Conservation (phyloP, 2,797 vertebrate genomes). For the Acanthurus leucopareius region DNA sequence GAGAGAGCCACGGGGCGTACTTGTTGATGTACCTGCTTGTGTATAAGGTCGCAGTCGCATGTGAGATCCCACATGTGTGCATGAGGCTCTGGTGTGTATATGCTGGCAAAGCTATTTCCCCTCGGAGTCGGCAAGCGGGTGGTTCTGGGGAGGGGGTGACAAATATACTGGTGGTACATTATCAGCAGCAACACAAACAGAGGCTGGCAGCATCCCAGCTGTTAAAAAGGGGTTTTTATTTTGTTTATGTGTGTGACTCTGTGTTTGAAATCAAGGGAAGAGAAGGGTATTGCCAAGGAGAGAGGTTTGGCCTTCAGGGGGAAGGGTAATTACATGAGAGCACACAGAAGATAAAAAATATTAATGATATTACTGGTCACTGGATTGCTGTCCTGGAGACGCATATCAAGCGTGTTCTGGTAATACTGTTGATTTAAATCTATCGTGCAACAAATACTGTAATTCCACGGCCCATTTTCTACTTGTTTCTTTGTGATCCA, state of each 20-base stretch:
- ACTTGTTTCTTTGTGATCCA: constrained; percentile 41
- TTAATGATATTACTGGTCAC: constrained; percentile 76
- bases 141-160: constrained; percentile 31
- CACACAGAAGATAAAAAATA: constrained; percentile 68
- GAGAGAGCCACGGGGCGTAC: constrained; percentile 23
- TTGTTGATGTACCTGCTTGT: constrained; percentile 43
- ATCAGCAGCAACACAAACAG: constrained; percentile 79
- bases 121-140: constrained; percentile 28
- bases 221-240: constrained; percentile 68
- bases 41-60: constrained; percentile 28
- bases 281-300: constrained; percentile 62
- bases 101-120: constrained; percentile 61
- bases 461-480: constrained; percentile 19
- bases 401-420: constrained; percentile 58
- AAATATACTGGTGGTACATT: constrained; percentile 68
- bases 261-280: constrained; percentile 57
- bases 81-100: constrained; percentile 23
- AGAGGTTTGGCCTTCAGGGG: constrained; percentile 63
- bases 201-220: constrained; percentile 73
- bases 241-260: constrained; percentile 51
- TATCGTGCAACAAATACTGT: constrained; percentile 42
- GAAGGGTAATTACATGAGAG: constrained; percentile 76
- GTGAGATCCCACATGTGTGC: constrained; percentile 30
- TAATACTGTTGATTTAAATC: constrained; percentile 59
- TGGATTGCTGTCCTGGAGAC: constrained; percentile 57